Conservation (phyloP, 1,140 invertebrate species). For the Drosophila leontia region DNA sequence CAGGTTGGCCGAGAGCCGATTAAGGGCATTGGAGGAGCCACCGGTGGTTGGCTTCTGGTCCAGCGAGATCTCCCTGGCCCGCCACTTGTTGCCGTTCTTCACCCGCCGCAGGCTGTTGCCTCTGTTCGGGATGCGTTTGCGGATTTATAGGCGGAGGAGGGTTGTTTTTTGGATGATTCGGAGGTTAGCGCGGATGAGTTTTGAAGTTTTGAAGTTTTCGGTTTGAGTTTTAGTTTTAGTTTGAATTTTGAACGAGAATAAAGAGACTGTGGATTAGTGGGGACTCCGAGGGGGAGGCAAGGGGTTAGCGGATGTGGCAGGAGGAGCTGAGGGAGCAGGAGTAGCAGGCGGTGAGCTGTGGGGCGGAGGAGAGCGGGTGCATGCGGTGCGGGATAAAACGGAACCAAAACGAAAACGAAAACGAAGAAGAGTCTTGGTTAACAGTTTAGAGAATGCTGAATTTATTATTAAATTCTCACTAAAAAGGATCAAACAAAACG, state of each 20-base stretch:
- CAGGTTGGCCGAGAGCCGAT: constrained; percentile 80
- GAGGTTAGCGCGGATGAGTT: constrained; percentile 67
- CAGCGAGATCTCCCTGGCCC: constrained; percentile 87
- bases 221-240: constrained; percentile 36
- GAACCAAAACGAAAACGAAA: constrained; percentile 56
- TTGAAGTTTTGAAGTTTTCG: constrained; percentile 52
- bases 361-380: constrained; percentile 33
- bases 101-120: constrained; percentile 87
- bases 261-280: constrained; percentile 65
- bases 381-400: constrained; percentile 34
- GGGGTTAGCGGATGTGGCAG: not conserved
- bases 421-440: constrained; percentile 61
- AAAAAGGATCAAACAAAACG: constrained; percentile 26
- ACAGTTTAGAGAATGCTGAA: constrained; percentile 43
- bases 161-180: constrained; percentile 46
- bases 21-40: constrained; percentile 61
- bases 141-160: constrained; percentile 27
- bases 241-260: constrained; percentile 63
- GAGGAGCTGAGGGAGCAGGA: constrained; percentile 16
- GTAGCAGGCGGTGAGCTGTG: constrained; percentile 37
- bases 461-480: constrained; percentile 52
- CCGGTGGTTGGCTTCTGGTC: constrained; percentile 80
- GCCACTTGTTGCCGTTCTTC: constrained; percentile 87
- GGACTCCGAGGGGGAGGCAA: constrained; percentile 18
- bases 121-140: constrained; percentile 75